A percentile compares a stretch with the other conserved stretches of the same genome.
phyloP scores from a whole-genome alignment of 2,888 invertebrate genomes.

The Dioctria linearis region DNA sequence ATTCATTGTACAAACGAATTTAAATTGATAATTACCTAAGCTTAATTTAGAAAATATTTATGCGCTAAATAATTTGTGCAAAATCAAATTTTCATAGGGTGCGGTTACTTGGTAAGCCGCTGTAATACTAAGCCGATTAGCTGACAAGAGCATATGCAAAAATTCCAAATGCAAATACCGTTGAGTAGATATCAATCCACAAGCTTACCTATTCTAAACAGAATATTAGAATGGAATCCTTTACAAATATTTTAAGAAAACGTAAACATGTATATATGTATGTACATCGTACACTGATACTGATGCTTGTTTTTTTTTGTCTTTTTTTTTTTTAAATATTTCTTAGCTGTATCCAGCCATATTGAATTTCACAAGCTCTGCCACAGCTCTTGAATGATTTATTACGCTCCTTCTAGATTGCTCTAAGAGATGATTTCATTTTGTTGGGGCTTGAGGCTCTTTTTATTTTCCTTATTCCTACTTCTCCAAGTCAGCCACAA shows the following conservation, averaged over 20 bases:
- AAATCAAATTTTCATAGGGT: too few relatives aligned
- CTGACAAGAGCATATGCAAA: too few relatives aligned
- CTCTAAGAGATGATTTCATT: conserved; percentile 36
- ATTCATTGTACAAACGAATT: too few relatives aligned
- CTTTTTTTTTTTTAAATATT: neutral
- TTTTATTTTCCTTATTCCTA: conserved; percentile 41
- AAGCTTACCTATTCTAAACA: neutral
- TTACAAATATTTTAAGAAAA: conserved; percentile 21
- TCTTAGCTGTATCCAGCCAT: conserved; percentile 22
- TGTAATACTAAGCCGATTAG: too few relatives aligned
- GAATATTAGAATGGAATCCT: neutral
- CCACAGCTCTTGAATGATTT: conserved; percentile 42
- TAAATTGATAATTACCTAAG: too few relatives aligned
- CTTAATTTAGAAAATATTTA: too few relatives aligned
- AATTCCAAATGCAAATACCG: too few relatives aligned
- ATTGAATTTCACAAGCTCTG: conserved; percentile 28
- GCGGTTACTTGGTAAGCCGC: too few relatives aligned
- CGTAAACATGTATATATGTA: neutral
- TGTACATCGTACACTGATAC: too few relatives aligned
- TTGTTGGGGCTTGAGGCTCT: conserved; percentile 1
- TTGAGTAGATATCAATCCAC: neutral
- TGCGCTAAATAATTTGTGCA: too few relatives aligned
- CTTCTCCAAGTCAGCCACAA: conserved; percentile 34
- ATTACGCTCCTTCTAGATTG: conserved; percentile 42
- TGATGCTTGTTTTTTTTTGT: neutral